Percentiles rank a stretch among this genome's conserved stretches.
Conservation (phyloP, 2,888 invertebrate species). For the Tupiocoris notatus region DNA sequence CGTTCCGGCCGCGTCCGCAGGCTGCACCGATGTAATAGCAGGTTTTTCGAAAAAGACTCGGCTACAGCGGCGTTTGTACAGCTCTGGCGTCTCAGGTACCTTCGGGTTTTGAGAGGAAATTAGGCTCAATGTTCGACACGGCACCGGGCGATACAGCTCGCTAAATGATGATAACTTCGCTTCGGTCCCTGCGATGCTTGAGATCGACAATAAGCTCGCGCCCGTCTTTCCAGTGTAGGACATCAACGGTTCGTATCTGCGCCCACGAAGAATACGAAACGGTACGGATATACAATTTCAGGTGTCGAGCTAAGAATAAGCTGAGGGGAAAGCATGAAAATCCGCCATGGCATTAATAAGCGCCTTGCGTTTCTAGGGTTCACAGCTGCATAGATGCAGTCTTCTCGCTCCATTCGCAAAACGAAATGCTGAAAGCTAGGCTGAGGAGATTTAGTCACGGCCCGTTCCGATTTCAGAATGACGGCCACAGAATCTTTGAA, state of each 20-base stretch:
- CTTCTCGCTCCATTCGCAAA: too few species aligned
- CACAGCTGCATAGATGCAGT: too few species aligned
- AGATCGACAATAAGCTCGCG: too few species aligned
- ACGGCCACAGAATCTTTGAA: too few species aligned
- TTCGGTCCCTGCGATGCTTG: constrained; percentile 4
- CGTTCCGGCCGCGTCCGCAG: constrained; percentile 3
- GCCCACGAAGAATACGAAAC: background rate
- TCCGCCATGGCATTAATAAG: background rate
- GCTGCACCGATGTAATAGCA: constrained; percentile 10
- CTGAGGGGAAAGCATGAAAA: background rate
- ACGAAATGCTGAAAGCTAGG: too few species aligned
- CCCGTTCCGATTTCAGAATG: too few species aligned
- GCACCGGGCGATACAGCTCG: background rate
- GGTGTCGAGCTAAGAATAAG: background rate
- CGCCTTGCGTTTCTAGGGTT: too few species aligned
- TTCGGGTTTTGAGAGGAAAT: background rate
- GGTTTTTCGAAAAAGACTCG: background rate
- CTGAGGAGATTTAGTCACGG: too few species aligned
- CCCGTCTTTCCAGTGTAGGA: constrained; percentile 17
- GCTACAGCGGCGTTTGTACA: background rate
- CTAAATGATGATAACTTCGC: constrained; percentile 28
- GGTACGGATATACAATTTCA: background rate
- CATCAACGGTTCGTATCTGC: constrained; percentile 17
- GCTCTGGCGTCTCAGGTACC: background rate
- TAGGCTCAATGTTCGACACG: background rate